These are phyloP conservation scores for Saimiri boliviensis DNA, from an alignment of 2,113 vertebrate genomes.

Conservation along the genomic window DNA sequence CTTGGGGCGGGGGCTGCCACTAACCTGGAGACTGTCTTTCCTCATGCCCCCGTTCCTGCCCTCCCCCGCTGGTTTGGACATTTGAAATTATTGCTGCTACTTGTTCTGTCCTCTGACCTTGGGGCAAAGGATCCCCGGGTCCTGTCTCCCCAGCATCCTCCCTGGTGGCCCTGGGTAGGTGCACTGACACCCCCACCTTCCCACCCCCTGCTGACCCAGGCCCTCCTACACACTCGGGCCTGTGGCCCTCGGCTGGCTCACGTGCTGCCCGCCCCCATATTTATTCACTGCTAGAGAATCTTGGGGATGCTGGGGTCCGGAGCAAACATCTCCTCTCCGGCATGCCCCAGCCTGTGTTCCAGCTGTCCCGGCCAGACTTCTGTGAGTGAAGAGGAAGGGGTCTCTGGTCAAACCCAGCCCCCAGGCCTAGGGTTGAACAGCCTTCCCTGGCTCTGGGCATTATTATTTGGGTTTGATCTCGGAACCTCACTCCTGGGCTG, in stretches of 20 bases:
- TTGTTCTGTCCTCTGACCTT: constrained; percentile 33
- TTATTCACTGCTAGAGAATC: constrained; percentile 55
- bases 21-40: neutral
- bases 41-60: neutral
- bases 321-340: neutral
- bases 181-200: constrained; percentile 44
- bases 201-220: neutral
- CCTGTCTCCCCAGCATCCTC: constrained; percentile 16
- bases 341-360: neutral
- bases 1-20: neutral
- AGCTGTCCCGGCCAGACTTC: neutral
- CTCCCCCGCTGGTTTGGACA: constrained; percentile 33
- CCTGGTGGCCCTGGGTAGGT: constrained; percentile 48
- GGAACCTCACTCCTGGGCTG: neutral
- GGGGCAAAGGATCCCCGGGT: neutral
- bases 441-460: neutral
- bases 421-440: neutral
- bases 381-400: neutral
- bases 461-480: neutral
- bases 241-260: constrained; percentile 9
- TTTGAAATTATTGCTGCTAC: constrained; percentile 83
- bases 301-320: neutral
- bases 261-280: neutral
- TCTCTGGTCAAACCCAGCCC: neutral
- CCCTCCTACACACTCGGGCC: neutral